These are phyloP conservation scores for Reticulitermes lucifugus DNA, from an alignment of 2,888 invertebrate species.

Conservation along the genomic window DNA sequence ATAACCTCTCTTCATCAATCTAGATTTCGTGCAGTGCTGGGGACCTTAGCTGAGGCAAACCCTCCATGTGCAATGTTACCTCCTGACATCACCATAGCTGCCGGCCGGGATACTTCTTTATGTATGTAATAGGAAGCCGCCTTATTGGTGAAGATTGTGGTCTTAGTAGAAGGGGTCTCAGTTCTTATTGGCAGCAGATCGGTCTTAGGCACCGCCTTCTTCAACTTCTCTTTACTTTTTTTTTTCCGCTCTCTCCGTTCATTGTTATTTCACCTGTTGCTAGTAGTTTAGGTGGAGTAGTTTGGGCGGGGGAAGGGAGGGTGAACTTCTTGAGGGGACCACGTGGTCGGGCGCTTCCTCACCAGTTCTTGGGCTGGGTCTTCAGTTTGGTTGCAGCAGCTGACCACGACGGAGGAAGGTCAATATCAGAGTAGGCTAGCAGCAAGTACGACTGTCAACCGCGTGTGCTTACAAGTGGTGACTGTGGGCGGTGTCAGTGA, in stretches of 20 bases:
- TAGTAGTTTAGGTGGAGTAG: constrained; percentile 18
- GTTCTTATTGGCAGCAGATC: constrained; percentile 42
- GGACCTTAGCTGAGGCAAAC: constrained; percentile 31
- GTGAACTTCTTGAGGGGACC: constrained; percentile 17
- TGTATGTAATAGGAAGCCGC: constrained; percentile 20
- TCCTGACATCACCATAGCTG: constrained; percentile 22
- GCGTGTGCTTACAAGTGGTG: constrained; percentile 3
- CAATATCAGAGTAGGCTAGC: constrained; percentile 3
- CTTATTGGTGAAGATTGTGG: constrained; percentile 41
- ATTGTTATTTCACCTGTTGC: constrained; percentile 47
- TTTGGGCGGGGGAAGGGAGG: background rate
- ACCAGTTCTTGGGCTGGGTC: background rate
- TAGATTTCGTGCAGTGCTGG: constrained; percentile 50
- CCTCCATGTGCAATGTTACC: constrained; percentile 37
- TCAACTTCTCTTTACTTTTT: constrained; percentile 17
- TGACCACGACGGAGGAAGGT: constrained; percentile 45
- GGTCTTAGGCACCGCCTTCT: constrained; percentile 46
- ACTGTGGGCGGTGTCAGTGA: constrained; percentile 1
- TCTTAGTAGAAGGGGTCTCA: constrained; percentile 34
- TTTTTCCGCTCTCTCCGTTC: constrained; percentile 23
- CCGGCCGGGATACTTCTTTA: constrained; percentile 6
- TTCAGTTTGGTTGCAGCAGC: constrained; percentile 41
- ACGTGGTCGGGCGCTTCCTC: constrained; percentile 17
- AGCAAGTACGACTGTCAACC: background rate
- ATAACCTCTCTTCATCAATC: constrained; percentile 43